Evolutionary conservation across 1,140 invertebrate genomes (phyloP).

Genomic region (Cecropterus lyciades): DNA sequence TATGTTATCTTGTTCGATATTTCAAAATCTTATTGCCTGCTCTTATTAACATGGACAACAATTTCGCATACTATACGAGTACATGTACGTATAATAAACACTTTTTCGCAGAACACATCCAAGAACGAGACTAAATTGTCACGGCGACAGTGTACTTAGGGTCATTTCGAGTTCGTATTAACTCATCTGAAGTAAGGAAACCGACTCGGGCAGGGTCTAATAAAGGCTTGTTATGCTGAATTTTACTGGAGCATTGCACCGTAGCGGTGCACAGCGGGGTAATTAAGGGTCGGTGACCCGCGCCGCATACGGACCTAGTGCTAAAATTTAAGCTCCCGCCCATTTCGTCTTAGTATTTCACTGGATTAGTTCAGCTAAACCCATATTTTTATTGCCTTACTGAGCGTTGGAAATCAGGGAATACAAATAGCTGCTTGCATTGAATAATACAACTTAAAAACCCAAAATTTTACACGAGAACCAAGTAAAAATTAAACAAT

Average conservation of each 20-base stretch:
- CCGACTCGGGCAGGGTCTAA: slow-evolving; percentile 62
- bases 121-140: slow-evolving; percentile 8
- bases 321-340: slow-evolving; percentile 53
- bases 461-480: too few relatives aligned
- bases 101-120: background rate
- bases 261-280: slow-evolving; percentile 60
- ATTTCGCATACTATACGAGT: too few relatives aligned
- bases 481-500: too few relatives aligned
- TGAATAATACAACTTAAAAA: too few relatives aligned
- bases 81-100: too few relatives aligned
- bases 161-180: slow-evolving; percentile 15
- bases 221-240: slow-evolving; percentile 81
- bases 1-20: too few relatives aligned
- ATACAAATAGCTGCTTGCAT: too few relatives aligned
- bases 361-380: slow-evolving; percentile 11
- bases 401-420: too few relatives aligned
- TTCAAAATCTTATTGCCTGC: too few relatives aligned
- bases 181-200: slow-evolving; percentile 52
- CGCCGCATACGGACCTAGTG: slow-evolving; percentile 45
- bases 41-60: too few relatives aligned
- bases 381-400: background rate
- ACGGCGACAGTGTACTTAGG: background rate
- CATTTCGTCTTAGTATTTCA: slow-evolving; percentile 17
- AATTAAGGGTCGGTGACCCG: slow-evolving; percentile 76
- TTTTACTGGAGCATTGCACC: slow-evolving; percentile 81